These are phyloP conservation scores for Ondatra zibethicus DNA, from an alignment of 2,113 vertebrate genomes.

Conservation along the genomic window DNA sequence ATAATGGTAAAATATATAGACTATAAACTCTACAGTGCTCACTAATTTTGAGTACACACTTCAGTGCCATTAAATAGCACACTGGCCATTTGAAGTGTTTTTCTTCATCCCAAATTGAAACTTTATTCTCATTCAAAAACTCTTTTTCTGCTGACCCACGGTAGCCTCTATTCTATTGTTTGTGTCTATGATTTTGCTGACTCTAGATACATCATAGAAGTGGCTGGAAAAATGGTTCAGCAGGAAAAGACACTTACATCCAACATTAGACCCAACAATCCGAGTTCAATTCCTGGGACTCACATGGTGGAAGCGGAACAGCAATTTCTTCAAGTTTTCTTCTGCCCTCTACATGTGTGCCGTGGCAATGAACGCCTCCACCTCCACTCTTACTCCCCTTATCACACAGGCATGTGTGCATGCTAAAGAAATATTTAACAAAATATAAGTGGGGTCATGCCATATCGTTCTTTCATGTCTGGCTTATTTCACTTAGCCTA, in stretches of 20 bases:
- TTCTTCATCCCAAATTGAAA: background rate
- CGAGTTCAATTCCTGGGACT: background rate
- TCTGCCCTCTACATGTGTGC: background rate
- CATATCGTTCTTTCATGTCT: background rate
- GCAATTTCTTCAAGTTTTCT: background rate
- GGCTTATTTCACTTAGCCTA: background rate
- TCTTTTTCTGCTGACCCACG: background rate
- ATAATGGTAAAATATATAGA: background rate
- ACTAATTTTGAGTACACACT: background rate
- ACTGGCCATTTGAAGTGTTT: background rate
- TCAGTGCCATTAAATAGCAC: background rate
- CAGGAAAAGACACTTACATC: background rate
- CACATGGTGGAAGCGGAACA: background rate
- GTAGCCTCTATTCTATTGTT: background rate
- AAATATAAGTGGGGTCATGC: background rate
- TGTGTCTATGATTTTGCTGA: background rate
- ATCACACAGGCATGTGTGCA: background rate
- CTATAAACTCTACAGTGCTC: background rate
- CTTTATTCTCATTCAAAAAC: background rate
- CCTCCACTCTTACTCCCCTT: background rate
- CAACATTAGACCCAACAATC: background rate
- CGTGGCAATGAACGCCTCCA: no score
- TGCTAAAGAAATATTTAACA: background rate
- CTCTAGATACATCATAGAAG: background rate
- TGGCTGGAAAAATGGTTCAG: background rate